Evolutionary conservation across 1,140 invertebrate species (phyloP), one percentile per base, ranked within the genome.

Genomic region (Drosophila rhopaloa): DNA sequence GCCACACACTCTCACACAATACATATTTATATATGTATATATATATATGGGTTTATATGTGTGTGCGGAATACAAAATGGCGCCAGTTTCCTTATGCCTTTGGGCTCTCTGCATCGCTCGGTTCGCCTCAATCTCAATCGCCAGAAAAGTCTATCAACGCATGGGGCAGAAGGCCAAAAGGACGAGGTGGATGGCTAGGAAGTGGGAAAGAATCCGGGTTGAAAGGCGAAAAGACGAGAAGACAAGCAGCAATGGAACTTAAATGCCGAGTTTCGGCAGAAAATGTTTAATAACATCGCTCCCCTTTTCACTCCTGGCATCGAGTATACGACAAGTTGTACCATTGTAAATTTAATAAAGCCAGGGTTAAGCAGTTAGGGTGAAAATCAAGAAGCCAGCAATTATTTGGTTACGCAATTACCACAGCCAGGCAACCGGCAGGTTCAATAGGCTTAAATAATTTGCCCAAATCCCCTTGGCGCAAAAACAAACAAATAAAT

Each of bases 401-500:
- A 83, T 79, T 88, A 73, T 63, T 80, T 73, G 84, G 79, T 86
- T 86, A 80, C 60, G 78, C 81, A 83, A 89, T 89, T 88, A 89
- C 80, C 65, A 65, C 55, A 61, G 66, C 70, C 63, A 67, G 44
- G 60, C 62, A 82, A 76, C 76, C 68, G 65, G 73, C 56, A 51
- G 74, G 55, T 78, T 71, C 65, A 71, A 78, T 61, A 78, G 67
- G 44, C 66, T 63, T 68, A 79, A 59, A 61, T 76, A 82, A 82
- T 80, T 72, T 79, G 54, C 55, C 40, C 37, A 54, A 53, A 80
- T 85, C 73, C 55, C 75, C 72, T 50, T 13, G 46, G 43, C 73
- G 53, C 76, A 59, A 76, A 89, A 89, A 81, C 70, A 89, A 89
- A 84, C 84, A 89, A 89, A 89, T 89, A 90, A 89, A 88, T 88